Conservation (phyloP, 2,888 invertebrate genomes). For the Pterobdella sp. region DNA sequence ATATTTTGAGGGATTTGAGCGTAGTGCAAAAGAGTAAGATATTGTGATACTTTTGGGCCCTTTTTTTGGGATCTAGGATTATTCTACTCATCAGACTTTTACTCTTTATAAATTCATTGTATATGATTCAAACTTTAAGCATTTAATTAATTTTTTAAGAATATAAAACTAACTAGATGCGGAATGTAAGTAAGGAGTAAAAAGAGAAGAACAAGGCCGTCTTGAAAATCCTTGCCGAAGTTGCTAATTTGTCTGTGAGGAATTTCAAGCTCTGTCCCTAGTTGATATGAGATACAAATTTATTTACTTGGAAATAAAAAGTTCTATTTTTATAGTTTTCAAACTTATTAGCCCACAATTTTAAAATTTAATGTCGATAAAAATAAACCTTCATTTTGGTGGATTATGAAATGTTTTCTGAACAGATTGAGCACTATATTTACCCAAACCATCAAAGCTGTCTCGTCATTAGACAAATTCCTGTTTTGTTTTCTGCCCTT, state of each 20-base stretch:
- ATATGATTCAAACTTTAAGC: not conserved
- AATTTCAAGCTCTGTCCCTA: too few species aligned
- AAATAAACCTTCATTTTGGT: not conserved
- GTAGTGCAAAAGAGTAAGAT: not conserved
- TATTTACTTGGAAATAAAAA: not conserved
- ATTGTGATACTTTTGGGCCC: not conserved
- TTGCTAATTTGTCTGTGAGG: not conserved
- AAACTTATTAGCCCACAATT: too few species aligned
- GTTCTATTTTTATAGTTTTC: not conserved
- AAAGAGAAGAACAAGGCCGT: not conserved
- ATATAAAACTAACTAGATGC: not conserved
- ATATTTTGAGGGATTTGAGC: not conserved
- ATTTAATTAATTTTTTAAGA: not conserved
- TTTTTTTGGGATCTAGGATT: not conserved
- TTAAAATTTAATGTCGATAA: not conserved
- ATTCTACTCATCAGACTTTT: not conserved
- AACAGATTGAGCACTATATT: not conserved
- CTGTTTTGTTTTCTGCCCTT: not conserved
- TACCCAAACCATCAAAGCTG: not conserved
- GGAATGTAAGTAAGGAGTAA: not conserved
- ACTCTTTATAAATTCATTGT: not conserved
- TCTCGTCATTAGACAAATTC: not conserved
- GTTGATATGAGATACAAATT: too few species aligned
- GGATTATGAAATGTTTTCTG: not conserved
- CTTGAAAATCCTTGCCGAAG: not conserved